Evolutionary conservation across 2,113 vertebrate genomes (phyloP).

Genomic region (Theristicus caerulescens): DNA sequence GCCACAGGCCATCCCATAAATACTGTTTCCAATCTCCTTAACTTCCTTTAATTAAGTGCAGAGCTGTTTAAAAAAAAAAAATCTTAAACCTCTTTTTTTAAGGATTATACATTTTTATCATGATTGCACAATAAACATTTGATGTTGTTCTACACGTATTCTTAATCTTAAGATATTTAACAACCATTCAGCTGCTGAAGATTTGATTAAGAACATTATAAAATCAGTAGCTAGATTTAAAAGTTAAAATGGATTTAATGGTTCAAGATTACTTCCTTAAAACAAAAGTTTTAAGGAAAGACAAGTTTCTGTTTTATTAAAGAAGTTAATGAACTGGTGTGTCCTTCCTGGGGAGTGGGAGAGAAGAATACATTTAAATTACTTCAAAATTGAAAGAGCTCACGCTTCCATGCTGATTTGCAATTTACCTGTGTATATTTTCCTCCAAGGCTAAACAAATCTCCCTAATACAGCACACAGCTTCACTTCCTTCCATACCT

Average conservation of each 20-base stretch:
- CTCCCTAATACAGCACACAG: neutral
- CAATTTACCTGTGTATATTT: neutral
- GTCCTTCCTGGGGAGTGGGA: neutral
- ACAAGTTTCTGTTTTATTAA: neutral
- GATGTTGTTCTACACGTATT: neutral
- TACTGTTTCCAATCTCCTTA: neutral
- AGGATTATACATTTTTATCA: neutral
- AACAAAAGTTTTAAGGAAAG: neutral
- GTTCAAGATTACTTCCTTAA: neutral
- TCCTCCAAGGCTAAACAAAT: neutral
- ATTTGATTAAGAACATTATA: neutral
- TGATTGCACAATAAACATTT: neutral
- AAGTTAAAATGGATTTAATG: neutral
- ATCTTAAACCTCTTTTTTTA: neutral
- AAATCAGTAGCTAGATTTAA: neutral
- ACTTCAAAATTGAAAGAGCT: neutral
- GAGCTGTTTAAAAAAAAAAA: neutral
- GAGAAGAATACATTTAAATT: neutral
- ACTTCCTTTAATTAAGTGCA: neutral
- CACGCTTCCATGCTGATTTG: neutral
- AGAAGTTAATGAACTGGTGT: neutral
- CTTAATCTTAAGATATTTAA: neutral
- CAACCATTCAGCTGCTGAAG: neutral
- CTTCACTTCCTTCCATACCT: neutral
- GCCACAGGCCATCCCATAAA: neutral